A percentile compares a stretch with the other conserved stretches of the same genome.
Evolutionary conservation across 23 tunicate genomes (phyloP).

Genomic region (Styela clava): DNA sequence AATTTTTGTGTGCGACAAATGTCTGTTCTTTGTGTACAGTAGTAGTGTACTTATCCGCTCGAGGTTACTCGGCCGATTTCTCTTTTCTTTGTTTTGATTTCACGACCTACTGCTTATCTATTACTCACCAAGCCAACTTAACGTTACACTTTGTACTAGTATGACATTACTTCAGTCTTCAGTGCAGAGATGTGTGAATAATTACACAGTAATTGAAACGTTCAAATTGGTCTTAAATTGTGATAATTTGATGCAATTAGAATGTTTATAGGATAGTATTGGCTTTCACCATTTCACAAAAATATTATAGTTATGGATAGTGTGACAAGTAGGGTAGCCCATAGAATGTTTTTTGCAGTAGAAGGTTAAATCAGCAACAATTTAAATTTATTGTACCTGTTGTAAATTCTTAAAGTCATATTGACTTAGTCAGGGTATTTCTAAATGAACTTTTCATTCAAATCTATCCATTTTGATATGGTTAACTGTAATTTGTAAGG

Average conservation of each 20-base stretch:
- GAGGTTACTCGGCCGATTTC: background rate
- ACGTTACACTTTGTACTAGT: background rate
- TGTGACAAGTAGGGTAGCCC: no score
- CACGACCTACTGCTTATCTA: background rate
- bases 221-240: background rate
- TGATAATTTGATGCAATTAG: background rate
- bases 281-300: no score
- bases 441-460: no score
- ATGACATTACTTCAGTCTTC: background rate
- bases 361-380: no score
- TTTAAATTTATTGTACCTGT: no score
- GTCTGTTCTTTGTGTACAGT: background rate
- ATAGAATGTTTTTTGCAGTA: no score
- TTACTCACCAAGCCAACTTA: background rate
- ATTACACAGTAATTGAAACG: background rate
- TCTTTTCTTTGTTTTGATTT: background rate
- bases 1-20: no score
- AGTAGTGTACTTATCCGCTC: background rate
- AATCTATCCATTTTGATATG: no score
- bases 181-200: background rate
- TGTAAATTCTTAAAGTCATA: no score
- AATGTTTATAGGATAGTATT: background rate
- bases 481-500: no score
- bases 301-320: no score
- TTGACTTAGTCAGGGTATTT: no score